phyloP scores from a whole-genome alignment of 2,888 invertebrate genomes.

The Microctonus brassicae region DNA sequence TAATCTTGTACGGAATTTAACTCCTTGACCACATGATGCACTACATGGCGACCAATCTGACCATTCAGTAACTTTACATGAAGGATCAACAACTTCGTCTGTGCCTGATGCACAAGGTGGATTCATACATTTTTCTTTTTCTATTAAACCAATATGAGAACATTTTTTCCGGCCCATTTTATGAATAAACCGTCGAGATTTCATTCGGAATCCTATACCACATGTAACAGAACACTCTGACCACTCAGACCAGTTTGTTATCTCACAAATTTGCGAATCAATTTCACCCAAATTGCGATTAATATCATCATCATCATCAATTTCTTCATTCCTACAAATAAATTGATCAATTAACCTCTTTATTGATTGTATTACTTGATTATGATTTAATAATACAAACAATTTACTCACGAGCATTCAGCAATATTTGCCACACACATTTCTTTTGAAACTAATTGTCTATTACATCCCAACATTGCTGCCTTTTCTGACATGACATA shows the following conservation, averaged over 20 bases:
- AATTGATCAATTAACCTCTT: slow-evolving; percentile 10
- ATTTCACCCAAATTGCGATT: slow-evolving; percentile 46
- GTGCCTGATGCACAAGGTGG: slow-evolving; percentile 76
- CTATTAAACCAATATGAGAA: slow-evolving; percentile 80
- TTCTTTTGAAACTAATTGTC: slow-evolving; percentile 82
- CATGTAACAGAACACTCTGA: slow-evolving; percentile 90
- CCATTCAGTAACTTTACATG: slow-evolving; percentile 87
- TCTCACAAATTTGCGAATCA: slow-evolving; percentile 74
- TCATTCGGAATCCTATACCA: slow-evolving; percentile 82
- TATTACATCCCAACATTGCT: slow-evolving; percentile 77
- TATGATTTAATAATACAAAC: slow-evolving; percentile 16
- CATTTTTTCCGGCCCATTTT: slow-evolving; percentile 86
- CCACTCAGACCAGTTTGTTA: slow-evolving; percentile 83
- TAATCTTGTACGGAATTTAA: slow-evolving; percentile 80
- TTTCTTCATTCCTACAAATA: slow-evolving; percentile 50
- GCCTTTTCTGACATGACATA: slow-evolving; percentile 80
- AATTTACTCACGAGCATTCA: slow-evolving; percentile 79
- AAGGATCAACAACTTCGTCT: slow-evolving; percentile 74
- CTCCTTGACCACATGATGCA: slow-evolving; percentile 88
- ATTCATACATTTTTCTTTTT: slow-evolving; percentile 85
- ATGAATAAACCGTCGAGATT: slow-evolving; percentile 78
- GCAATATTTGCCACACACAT: slow-evolving; percentile 86
- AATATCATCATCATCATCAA: slow-evolving; percentile 65
- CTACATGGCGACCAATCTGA: slow-evolving; percentile 94
- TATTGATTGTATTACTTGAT: no score